A percentile compares a stretch with the other conserved stretches of the same genome.
These are phyloP conservation scores for Clostera curtula DNA, from an alignment of 2,888 invertebrate genomes.

Conservation along the genomic window DNA sequence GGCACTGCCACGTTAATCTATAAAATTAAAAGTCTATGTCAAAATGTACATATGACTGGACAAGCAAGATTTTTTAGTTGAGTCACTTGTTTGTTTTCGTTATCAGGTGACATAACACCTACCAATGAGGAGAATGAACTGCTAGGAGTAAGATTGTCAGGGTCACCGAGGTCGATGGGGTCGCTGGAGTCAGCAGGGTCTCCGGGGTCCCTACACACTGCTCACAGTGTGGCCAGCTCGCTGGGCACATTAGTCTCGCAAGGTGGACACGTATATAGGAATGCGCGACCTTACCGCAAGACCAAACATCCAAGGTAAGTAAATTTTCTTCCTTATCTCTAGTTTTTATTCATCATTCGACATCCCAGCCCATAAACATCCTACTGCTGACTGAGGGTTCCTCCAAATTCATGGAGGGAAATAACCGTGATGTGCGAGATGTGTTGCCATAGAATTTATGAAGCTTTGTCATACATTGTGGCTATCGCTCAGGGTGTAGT, in stretches of 20 bases:
- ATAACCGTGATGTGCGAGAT: too few relatives aligned
- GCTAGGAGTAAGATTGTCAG: too few relatives aligned
- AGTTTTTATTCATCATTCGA: too few relatives aligned
- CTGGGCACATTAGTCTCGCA: slow-evolving; percentile 71
- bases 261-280: slow-evolving; percentile 68
- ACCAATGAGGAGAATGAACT: slow-evolving; percentile 40
- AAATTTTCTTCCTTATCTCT: neutral
- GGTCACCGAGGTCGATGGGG: slow-evolving; percentile 12
- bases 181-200: slow-evolving; percentile 32
- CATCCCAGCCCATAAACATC: too few relatives aligned
- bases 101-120: slow-evolving; percentile 49
- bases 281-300: slow-evolving; percentile 56
- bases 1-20: too few relatives aligned
- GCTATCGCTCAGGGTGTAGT: too few relatives aligned
- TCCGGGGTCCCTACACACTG: slow-evolving; percentile 41
- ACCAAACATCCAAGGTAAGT: slow-evolving; percentile 39
- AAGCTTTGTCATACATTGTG: too few relatives aligned
- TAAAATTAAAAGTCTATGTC: too few relatives aligned
- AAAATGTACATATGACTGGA: too few relatives aligned
- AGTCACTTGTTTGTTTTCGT: neutral
- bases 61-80: neutral
- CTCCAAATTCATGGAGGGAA: too few relatives aligned
- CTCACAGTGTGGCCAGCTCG: slow-evolving; percentile 58
- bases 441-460: too few relatives aligned
- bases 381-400: too few relatives aligned